These are phyloP conservation scores for Puffinus mauretanicus DNA, from an alignment of 2,113 vertebrate species.

Conservation along the genomic window DNA sequence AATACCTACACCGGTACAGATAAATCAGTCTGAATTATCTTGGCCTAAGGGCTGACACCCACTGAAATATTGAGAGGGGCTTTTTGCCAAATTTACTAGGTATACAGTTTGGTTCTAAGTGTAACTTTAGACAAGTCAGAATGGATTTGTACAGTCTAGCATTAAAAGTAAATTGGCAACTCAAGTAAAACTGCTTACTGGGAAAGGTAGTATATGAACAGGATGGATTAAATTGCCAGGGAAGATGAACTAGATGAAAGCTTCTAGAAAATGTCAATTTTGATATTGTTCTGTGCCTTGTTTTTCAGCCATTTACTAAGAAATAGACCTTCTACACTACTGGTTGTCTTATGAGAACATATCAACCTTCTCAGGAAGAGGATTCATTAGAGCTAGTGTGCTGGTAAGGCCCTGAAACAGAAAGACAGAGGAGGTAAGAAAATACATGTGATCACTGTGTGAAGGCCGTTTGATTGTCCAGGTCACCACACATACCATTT, in stretches of 20 bases:
- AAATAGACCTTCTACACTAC: neutral
- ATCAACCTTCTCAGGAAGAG: neutral
- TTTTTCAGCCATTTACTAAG: neutral
- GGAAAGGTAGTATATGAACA: neutral
- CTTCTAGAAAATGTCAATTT: neutral
- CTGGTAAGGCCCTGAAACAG: neutral
- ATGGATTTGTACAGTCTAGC: neutral
- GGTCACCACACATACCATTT: neutral
- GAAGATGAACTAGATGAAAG: neutral
- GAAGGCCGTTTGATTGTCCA: neutral
- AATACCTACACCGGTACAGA: neutral
- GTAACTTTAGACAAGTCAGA: neutral
- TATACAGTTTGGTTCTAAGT: neutral
- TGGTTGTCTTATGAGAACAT: neutral
- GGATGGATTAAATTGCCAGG: neutral
- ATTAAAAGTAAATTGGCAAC: neutral
- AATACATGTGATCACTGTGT: neutral
- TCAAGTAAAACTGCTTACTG: neutral
- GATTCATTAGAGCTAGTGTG: neutral
- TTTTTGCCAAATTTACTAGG: neutral
- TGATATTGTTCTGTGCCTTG: neutral
- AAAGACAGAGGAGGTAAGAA: neutral
- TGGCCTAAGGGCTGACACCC: neutral
- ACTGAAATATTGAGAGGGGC: neutral
- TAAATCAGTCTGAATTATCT: neutral